Evolutionary conservation across 2,113 vertebrate genomes (phyloP), one percentile per base, ranked within the genome.

Genomic region (Chaetodon auriga): DNA sequence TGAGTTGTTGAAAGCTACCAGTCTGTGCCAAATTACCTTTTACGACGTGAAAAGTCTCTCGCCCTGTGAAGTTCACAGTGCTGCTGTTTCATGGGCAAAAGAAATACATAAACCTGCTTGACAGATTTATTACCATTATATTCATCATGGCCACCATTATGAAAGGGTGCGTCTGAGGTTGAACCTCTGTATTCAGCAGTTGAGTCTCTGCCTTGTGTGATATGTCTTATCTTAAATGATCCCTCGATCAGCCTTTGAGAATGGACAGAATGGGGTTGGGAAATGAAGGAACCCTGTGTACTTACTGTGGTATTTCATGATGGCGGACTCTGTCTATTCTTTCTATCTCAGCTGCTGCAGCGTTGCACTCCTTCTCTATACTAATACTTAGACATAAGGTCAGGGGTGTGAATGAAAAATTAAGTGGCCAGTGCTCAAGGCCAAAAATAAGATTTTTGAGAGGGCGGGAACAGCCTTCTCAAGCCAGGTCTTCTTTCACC

Each of bases 361-460:
- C 25, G 6, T 65, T 78, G 62, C 75, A 55, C 48, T 71, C 61
- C n/a, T 78, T 68, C 79, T 84, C 70, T 36, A 11, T 69, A 55
- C 21, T 55, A 25, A 80, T 30, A 48, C 48, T 48, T 16, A 72
- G 76, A 77, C 81, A 60, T 70, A 71, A 78, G 79, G 71, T 90
- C 71, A 94, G 66, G 80, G 64, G 84, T 85, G 83, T 73, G 77
- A 83, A 87, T 84, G 78, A 87, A 89, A 91, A 88, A 91, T 87
- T 53, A 87, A 70, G 49, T 80, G 70, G 72, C 23, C 65, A 66
- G 49, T 8, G 30, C 54, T 87, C 57, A 49, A 79, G 61, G 85
- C 85, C 83, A 90, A 84, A 57, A 77, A 70, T 75, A 90, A 73
- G 82, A 85, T 49, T 80, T 83, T 57, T 68, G 61, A 79, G 64